A percentile compares a stretch with the other conserved stretches of the same genome.
Conservation (phyloP, 2,888 invertebrate species). For the Thymelicus acteon region DNA sequence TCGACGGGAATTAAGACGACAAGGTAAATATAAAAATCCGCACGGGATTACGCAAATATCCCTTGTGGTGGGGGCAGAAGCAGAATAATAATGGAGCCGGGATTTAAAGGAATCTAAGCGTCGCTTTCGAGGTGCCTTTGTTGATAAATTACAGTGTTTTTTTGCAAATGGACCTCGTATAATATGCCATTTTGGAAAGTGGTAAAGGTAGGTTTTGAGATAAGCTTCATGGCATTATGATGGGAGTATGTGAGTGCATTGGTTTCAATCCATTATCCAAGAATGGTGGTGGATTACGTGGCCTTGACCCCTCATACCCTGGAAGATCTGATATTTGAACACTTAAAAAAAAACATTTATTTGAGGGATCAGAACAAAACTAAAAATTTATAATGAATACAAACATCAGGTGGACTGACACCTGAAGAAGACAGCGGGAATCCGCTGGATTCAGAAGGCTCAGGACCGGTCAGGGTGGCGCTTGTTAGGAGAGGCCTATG, state of each 20-base stretch:
- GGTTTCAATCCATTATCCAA: background rate
- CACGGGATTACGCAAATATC: slow-evolving; percentile 71
- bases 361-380: too few species aligned
- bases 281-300: background rate
- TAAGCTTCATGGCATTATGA: background rate
- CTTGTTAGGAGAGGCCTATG: too few species aligned
- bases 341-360: too few species aligned
- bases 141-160: slow-evolving; percentile 78
- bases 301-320: too few species aligned
- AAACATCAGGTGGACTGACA: too few species aligned
- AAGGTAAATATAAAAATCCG: slow-evolving; percentile 55
- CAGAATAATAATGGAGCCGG: slow-evolving; percentile 73
- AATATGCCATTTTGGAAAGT: slow-evolving; percentile 52
- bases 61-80: slow-evolving; percentile 65
- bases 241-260: background rate
- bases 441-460: too few species aligned
- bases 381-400: too few species aligned
- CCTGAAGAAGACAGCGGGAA: too few species aligned
- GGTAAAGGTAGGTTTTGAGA: slow-evolving; percentile 19
- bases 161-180: slow-evolving; percentile 68
- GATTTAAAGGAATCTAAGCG: slow-evolving; percentile 64
- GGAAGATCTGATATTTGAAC: too few species aligned
- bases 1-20: slow-evolving; percentile 46
- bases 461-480: too few species aligned
- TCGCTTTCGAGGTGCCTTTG: slow-evolving; percentile 63